A percentile compares a stretch with the other conserved stretches of the same genome.
phyloP scores from a whole-genome alignment of 2,888 invertebrate species.

The Plemyria rubiginata region DNA sequence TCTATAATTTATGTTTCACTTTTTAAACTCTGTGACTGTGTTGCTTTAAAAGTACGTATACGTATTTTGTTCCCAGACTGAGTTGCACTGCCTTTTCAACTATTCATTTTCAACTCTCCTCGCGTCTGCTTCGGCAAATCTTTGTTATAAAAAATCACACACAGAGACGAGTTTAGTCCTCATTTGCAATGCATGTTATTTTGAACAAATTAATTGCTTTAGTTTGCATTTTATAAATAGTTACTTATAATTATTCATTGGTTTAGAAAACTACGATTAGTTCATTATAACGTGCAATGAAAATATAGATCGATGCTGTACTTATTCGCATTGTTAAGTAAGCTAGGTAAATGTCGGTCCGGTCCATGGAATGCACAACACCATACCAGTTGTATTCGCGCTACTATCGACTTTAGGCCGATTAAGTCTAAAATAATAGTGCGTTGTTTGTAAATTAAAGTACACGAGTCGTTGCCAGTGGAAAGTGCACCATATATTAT shows the following conservation, averaged over 20 bases:
- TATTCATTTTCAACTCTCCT: constrained; percentile 43
- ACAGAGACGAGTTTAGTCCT: constrained; percentile 38
- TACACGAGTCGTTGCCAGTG: constrained; percentile 61
- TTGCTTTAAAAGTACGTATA: constrained; percentile 37
- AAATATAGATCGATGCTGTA: constrained; percentile 50
- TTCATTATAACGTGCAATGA: constrained; percentile 43
- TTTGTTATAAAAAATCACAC: constrained; percentile 16
- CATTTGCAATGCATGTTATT: constrained; percentile 48
- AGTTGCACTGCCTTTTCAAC: constrained; percentile 56
- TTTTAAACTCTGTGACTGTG: constrained; percentile 21
- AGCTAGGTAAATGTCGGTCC: constrained; percentile 53
- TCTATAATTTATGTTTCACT: neutral
- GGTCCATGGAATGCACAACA: constrained; percentile 53
- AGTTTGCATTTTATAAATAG: constrained; percentile 24
- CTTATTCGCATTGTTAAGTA: constrained; percentile 41
- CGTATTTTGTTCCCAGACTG: constrained; percentile 57
- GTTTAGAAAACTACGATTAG: constrained; percentile 33
- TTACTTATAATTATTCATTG: constrained; percentile 15
- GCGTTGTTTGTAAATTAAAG: constrained; percentile 50
- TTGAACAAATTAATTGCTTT: constrained; percentile 25
- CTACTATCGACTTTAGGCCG: constrained; percentile 40
- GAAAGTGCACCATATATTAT: constrained; percentile 67
- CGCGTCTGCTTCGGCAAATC: neutral
- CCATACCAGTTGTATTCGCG: constrained; percentile 29
- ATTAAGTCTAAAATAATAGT: constrained; percentile 46